Conservation (phyloP, 1,140 invertebrate species). For the Cataglyphis hispanica region DNA sequence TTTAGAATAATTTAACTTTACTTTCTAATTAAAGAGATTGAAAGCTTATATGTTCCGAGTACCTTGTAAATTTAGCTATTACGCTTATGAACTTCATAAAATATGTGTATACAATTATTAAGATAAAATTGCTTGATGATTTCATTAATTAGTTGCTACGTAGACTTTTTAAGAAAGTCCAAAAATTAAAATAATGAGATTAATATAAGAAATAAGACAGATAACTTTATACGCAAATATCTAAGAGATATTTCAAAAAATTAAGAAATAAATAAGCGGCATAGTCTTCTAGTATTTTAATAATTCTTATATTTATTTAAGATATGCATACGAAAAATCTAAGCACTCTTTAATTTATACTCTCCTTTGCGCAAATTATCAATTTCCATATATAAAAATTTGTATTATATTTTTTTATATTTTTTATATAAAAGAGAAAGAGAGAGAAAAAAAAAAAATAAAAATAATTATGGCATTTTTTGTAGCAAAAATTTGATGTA, state of each 20-base stretch:
- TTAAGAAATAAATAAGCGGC: neutral
- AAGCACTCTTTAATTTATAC: neutral
- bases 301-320: neutral
- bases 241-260: neutral
- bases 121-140: neutral
- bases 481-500: neutral
- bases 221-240: neutral
- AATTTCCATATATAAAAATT: neutral
- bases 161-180: constrained; percentile 1
- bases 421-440: too few species aligned
- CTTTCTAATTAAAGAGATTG: neutral
- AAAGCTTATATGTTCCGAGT: constrained; percentile 7
- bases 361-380: neutral
- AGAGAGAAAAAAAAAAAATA: neutral
- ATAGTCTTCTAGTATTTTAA: neutral
- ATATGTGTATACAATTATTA: neutral
- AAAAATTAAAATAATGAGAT: constrained; percentile 1
- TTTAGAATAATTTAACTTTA: neutral
- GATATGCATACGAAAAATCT: neutral
- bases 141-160: constrained; percentile 25
- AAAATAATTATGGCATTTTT: neutral
- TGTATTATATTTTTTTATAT: neutral
- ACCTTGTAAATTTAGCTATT: constrained; percentile 14
- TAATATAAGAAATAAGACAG: neutral
- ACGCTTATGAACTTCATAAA: constrained; percentile 7